These are phyloP conservation scores for Nycteola revayana DNA, from an alignment of 2,888 invertebrate genomes.

Conservation along the genomic window DNA sequence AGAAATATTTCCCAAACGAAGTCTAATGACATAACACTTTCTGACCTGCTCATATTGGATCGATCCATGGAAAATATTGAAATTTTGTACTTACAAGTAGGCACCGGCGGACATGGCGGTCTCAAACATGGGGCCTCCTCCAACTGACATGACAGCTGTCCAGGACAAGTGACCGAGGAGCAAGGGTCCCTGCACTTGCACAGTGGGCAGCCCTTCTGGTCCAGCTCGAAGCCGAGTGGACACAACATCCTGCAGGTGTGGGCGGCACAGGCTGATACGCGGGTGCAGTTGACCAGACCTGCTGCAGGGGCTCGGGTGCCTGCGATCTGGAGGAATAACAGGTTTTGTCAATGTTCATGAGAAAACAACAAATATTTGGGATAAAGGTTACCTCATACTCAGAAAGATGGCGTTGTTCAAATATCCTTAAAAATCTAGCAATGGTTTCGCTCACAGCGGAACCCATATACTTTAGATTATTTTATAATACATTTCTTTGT, in stretches of 20 bases:
- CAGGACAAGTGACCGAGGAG: conserved; percentile 87
- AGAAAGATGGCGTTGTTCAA: no score
- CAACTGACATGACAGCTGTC: conserved; percentile 88
- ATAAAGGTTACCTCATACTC: no score
- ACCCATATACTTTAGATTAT: no score
- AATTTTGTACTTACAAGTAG: conserved; percentile 89
- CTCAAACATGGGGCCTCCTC: conserved; percentile 89
- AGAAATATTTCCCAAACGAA: no score
- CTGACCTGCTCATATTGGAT: no score
- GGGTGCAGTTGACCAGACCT: conserved; percentile 86
- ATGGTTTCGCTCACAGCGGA: no score
- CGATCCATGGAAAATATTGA: no score
- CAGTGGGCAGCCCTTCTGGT: conserved; percentile 86
- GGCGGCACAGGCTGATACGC: conserved; percentile 87
- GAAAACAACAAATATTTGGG: no score
- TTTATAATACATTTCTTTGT: no score
- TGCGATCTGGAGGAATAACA: conserved; percentile 76
- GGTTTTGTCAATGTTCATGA: no score
- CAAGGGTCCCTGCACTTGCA: conserved; percentile 93
- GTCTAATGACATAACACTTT: no score
- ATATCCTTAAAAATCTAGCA: no score
- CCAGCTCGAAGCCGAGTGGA: conserved; percentile 90
- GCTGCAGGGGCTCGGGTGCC: conserved; percentile 87
- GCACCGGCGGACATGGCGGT: conserved; percentile 92
- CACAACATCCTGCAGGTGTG: conserved; percentile 94